phyloP scores from a whole-genome alignment of 2,113 vertebrate species.

The Caretta caretta region DNA sequence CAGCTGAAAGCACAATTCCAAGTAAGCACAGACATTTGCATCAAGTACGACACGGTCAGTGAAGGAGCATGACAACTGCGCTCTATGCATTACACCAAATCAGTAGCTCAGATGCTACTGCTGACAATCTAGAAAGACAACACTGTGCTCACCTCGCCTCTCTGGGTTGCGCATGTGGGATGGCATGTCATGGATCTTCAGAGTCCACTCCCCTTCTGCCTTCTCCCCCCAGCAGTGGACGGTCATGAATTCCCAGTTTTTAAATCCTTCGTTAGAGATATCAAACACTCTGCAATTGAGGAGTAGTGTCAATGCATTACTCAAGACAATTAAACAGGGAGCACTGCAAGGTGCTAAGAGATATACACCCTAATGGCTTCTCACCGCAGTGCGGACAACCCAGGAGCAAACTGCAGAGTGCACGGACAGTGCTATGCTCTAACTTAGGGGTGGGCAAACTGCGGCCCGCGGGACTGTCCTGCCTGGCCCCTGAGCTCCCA shows the following conservation, averaged over 20 bases:
- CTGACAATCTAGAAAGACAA: neutral
- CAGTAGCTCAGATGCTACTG: neutral
- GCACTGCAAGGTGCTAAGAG: neutral
- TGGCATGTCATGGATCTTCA: conserved; percentile 88
- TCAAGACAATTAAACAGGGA: neutral
- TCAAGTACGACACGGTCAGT: accelerated
- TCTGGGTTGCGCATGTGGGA: conserved; percentile 88
- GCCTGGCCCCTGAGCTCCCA: too few relatives aligned
- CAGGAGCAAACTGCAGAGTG: neutral
- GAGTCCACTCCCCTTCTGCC: conserved; percentile 88
- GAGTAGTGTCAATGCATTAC: neutral
- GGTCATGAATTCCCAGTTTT: conserved; percentile 96
- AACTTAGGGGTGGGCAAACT: too few relatives aligned
- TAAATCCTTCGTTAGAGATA: conserved; percentile 90
- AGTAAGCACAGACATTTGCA: neutral
- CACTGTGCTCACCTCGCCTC: conserved; percentile 82
- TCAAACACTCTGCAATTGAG: conserved; percentile 82
- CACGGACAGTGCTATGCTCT: too few relatives aligned
- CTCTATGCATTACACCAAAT: neutral
- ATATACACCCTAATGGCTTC: neutral
- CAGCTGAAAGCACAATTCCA: neutral
- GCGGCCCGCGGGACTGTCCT: too few relatives aligned
- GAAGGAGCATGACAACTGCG: accelerated
- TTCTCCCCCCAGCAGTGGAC: conserved; percentile 95
- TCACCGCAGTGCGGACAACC: neutral